These are phyloP conservation scores for Hafferia zeledoni DNA, from an alignment of 2,797 vertebrate species.

Conservation along the genomic window DNA sequence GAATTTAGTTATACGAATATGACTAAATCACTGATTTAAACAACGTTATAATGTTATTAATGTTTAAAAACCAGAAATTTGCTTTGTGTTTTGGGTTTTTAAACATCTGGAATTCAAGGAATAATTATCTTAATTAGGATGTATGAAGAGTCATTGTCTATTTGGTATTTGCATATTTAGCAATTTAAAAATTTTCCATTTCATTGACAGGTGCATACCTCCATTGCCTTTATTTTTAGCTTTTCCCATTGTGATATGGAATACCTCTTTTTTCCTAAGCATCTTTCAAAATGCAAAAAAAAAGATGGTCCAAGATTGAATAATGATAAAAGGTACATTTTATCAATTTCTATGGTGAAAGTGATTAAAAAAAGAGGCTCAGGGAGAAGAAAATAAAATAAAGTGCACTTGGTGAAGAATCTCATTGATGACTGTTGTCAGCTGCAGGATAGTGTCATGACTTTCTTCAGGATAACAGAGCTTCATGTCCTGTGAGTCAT, in stretches of 20 bases:
- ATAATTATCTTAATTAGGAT: constrained; percentile 35
- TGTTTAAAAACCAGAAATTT: not conserved
- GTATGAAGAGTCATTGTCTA: not conserved
- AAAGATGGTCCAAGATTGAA: not conserved
- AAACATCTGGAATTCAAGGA: constrained; percentile 9
- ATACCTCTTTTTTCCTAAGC: not conserved
- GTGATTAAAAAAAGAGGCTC: not conserved
- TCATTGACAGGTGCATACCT: not conserved
- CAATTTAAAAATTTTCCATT: not conserved
- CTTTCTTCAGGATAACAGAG: not conserved
- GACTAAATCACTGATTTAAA: not conserved
- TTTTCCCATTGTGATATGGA: not conserved
- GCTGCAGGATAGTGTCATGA: not conserved
- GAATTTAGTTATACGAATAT: not conserved
- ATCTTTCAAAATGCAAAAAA: not conserved
- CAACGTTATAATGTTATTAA: not conserved
- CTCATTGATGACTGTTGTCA: not conserved
- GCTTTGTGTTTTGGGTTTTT: not conserved
- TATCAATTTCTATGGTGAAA: not conserved
- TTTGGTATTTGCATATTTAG: not conserved
- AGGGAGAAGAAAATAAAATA: not conserved
- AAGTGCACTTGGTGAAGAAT: not conserved
- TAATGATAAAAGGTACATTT: not conserved
- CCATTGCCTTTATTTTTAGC: not conserved
- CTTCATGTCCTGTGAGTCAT: not conserved